phyloP scores from a whole-genome alignment of 2,797 vertebrate genomes.

The Coregonus ussuriensis region DNA sequence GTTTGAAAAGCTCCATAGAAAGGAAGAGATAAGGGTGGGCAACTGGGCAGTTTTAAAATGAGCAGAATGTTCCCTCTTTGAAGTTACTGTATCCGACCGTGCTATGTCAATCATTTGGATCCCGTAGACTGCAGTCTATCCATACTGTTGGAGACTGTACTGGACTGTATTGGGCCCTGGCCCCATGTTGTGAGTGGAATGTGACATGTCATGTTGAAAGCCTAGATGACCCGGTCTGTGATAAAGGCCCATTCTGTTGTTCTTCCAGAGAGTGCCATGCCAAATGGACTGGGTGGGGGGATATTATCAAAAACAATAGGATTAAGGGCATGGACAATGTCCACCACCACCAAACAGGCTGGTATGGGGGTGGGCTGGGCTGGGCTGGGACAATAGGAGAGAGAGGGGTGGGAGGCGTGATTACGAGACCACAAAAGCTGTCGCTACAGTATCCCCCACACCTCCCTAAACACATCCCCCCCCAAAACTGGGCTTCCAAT shows the following conservation, averaged over 20 bases:
- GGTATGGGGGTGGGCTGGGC: conserved; percentile 43
- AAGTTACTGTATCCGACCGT: conserved; percentile 4
- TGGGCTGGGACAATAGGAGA: conserved; percentile 1
- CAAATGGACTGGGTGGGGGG: conserved; percentile 53
- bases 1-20: conserved; percentile 11
- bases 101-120: neutral
- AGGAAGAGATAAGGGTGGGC: neutral
- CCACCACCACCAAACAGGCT: conserved; percentile 48
- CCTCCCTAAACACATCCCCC: conserved; percentile 20
- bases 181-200: conserved; percentile 32
- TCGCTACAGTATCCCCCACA: conserved; percentile 40
- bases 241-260: conserved; percentile 15
- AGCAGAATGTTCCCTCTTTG: neutral
- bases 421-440: conserved; percentile 62
- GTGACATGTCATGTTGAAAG: conserved; percentile 46
- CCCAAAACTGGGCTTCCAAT: conserved; percentile 48
- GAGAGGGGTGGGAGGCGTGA: conserved; percentile 37
- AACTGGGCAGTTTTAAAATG: neutral
- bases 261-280: conserved; percentile 53
- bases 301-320: conserved; percentile 69
- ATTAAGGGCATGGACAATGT: conserved; percentile 69
- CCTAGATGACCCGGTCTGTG: conserved; percentile 35
- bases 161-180: neutral
- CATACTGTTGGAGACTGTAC: neutral
- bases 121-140: conserved; percentile 2